phyloP scores from a whole-genome alignment of 2,888 invertebrate species.

The Cosmopolites sordidus region DNA sequence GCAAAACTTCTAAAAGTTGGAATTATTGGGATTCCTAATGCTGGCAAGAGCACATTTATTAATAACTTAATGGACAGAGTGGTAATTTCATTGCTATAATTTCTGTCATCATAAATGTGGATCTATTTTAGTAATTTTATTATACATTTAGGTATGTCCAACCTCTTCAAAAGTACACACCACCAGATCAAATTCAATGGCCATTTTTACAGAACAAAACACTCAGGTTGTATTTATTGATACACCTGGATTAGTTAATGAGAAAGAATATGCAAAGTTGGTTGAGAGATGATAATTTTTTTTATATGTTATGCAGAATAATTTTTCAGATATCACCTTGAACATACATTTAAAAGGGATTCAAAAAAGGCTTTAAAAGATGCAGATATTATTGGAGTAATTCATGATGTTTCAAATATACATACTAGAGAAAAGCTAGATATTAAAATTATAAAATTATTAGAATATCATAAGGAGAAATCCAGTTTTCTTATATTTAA shows the following conservation, averaged over 20 bases:
- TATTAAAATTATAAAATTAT: constrained; percentile 62
- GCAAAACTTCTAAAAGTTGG: constrained; percentile 66
- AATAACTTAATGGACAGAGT: constrained; percentile 78
- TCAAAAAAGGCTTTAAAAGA: constrained; percentile 59
- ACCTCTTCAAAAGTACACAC: constrained; percentile 91
- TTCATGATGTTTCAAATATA: constrained; percentile 77
- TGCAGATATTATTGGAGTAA: constrained; percentile 78
- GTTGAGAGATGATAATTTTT: constrained; percentile 27
- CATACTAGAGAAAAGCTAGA: constrained; percentile 67
- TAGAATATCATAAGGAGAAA: constrained; percentile 58
- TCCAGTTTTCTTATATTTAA: constrained; percentile 81
- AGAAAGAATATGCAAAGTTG: constrained; percentile 65
- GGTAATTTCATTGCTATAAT: constrained; percentile 51
- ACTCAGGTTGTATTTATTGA: constrained; percentile 90
- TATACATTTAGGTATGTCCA: constrained; percentile 78
- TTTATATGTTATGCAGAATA: constrained; percentile 2
- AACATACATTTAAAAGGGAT: constrained; percentile 56
- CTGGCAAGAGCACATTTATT: constrained; percentile 92
- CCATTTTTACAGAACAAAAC: constrained; percentile 67
- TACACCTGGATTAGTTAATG: constrained; percentile 84
- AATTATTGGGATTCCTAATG: constrained; percentile 90
- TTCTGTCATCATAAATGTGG: constrained; percentile 3
- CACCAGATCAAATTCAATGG: constrained; percentile 69
- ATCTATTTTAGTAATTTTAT: not conserved
- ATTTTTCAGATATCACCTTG: constrained; percentile 53